Evolutionary conservation across 2,797 vertebrate genomes (phyloP).

Genomic region (Diceros bicornis): DNA sequence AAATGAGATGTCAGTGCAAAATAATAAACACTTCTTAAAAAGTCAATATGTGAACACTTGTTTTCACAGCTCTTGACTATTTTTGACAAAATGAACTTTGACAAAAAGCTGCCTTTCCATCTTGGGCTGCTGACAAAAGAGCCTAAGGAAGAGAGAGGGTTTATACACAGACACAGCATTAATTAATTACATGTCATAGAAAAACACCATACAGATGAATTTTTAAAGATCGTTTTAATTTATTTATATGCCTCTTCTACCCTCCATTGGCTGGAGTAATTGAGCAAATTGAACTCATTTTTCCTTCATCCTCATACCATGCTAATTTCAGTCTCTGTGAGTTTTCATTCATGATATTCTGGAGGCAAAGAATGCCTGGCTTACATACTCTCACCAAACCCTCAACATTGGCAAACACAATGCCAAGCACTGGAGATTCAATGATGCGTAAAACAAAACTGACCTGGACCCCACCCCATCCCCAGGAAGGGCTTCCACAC

Average conservation of each 20-base stretch:
- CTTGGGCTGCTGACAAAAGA: not conserved
- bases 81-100: conserved; percentile 10
- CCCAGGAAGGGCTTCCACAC: not conserved
- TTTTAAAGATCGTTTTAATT: not conserved
- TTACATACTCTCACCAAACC: not conserved
- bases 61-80: not conserved
- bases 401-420: not conserved
- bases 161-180: not conserved
- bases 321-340: not conserved
- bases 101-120: not conserved
- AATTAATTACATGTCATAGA: not conserved
- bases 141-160: not conserved
- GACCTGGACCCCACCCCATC: not conserved
- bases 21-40: not conserved
- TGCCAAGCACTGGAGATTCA: not conserved
- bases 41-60: not conserved
- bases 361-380: not conserved
- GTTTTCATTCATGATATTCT: not conserved
- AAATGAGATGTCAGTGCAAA: not conserved
- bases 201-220: not conserved
- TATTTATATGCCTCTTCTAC: not conserved
- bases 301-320: not conserved
- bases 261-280: not conserved
- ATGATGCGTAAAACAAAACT: not conserved
- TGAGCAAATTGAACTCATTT: not conserved